Evolutionary conservation across 2,797 vertebrate species (phyloP).

Genomic region (Pangasius sanitwongsei): DNA sequence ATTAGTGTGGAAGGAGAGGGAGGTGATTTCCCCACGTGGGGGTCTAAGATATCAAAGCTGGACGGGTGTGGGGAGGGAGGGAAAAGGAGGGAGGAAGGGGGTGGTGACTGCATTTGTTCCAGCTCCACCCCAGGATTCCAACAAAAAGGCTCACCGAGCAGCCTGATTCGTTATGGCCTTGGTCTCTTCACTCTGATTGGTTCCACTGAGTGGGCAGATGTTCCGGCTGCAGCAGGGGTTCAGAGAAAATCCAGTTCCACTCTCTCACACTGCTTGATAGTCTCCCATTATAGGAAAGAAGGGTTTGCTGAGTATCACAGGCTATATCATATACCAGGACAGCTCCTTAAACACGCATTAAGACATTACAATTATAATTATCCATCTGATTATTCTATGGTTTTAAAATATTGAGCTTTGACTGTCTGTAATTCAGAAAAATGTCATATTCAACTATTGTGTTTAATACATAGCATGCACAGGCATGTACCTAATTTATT

Average conservation of each 20-base stretch:
- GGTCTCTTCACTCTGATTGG: constrained; percentile 74
- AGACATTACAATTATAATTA: background rate
- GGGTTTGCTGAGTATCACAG: background rate
- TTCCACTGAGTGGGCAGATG: constrained; percentile 72
- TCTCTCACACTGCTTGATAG: constrained; percentile 64
- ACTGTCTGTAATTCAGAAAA: background rate
- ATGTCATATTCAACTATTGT: too few relatives aligned
- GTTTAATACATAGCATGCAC: background rate
- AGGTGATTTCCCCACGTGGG: constrained; percentile 70
- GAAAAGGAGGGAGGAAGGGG: constrained; percentile 55
- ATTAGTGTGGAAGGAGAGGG: constrained; percentile 61
- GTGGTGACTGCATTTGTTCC: constrained; percentile 75
- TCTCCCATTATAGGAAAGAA: constrained; percentile 37
- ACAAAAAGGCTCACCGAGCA: constrained; percentile 79
- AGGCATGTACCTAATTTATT: background rate
- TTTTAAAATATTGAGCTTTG: background rate
- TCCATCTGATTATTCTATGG: background rate
- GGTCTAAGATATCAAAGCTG: constrained; percentile 83
- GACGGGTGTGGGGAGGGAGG: constrained; percentile 59
- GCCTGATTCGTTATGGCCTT: constrained; percentile 75
- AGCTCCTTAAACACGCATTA: background rate
- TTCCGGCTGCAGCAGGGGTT: constrained; percentile 79
- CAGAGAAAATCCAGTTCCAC: constrained; percentile 65
- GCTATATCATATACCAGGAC: background rate
- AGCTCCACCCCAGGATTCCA: constrained; percentile 73